These are phyloP conservation scores for Troides helena DNA, from an alignment of 2,888 invertebrate genomes.

Conservation along the genomic window DNA sequence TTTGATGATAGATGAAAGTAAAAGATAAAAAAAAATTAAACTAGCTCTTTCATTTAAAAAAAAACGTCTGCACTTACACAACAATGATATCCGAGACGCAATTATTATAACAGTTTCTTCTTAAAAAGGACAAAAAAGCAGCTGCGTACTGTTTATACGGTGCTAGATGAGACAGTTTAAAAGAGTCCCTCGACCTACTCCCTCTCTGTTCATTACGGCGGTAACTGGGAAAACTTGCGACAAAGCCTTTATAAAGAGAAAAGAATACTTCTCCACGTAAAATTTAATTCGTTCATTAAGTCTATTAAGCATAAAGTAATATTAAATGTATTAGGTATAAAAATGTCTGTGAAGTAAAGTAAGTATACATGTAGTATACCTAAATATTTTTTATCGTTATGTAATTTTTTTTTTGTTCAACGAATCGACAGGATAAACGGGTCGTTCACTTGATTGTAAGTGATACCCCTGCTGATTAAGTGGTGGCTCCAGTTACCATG, in stretches of 20 bases:
- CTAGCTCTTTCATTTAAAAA: neutral
- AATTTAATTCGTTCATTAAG: neutral
- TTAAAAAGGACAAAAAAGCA: slow-evolving; percentile 17
- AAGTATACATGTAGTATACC: neutral
- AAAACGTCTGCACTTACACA: neutral
- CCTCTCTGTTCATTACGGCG: slow-evolving; percentile 20
- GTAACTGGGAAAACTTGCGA: slow-evolving; percentile 8
- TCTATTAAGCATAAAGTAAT: too few species aligned
- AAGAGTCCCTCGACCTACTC: slow-evolving; percentile 25
- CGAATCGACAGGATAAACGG: too few species aligned
- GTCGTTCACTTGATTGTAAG: too few species aligned
- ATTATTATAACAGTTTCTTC: slow-evolving; percentile 24
- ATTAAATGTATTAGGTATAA: too few species aligned
- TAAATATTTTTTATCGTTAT: too few species aligned
- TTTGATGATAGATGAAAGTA: neutral
- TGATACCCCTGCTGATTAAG: too few species aligned
- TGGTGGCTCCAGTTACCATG: too few species aligned
- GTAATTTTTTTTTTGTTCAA: too few species aligned
- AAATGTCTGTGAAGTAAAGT: neutral
- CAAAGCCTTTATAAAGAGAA: slow-evolving; percentile 16
- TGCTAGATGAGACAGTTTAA: slow-evolving; percentile 20
- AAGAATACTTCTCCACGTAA: neutral
- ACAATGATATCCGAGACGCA: slow-evolving; percentile 10
- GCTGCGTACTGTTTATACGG: slow-evolving; percentile 12
- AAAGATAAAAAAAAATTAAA: neutral